Evolutionary conservation across 2,888 invertebrate genomes (phyloP), one percentile per base, ranked within the genome.

Genomic region (Eilema caniola): DNA sequence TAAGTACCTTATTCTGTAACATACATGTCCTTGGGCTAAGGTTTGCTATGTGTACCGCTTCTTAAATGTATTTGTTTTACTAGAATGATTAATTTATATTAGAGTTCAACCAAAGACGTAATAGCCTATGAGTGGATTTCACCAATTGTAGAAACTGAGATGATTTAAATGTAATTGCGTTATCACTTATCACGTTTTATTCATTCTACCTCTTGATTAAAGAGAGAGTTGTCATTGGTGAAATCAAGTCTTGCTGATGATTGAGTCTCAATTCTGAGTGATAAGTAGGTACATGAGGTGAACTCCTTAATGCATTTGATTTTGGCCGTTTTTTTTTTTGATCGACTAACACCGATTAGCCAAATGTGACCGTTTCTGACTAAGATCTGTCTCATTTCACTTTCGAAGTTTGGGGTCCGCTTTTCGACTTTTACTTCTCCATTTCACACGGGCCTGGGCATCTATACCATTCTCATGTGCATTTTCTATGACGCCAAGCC

Each of bases 1-100:
- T 92, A 90, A 92, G 92, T 92, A 91, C 85, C 81, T 74, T 81
- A 79, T 87, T 87, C 84, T 86, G 78, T 89, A 89, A 86, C 77
- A 85, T 89, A 86, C 64, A 75, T 83, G 74, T 80, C 66, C 78
- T 73, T 74, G 72, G 82, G 74, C 70, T 75, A 67, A 67, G 71
- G 78, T 73, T 74, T 65, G 77, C 77, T 76, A 71, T 33, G 28
- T 66, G 56, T 65, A 53, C 69, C 69, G 85, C 85, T 87, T 77
- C 41, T 68, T 62, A 20, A n/a, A 31, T 69, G 63, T 28, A 53
- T 28, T 41, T 61, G 10, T 59, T 23, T 3, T 3, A 4, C 33
- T 62, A 62, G 25, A 25, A 25, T 41, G 41, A 53, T 53, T n/a
- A 10, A 53, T n/a, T 47, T 20, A n/a, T n/a, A 10, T 20, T 8